Base-by-base conservation (phyloP, 2,888 invertebrate genomes). In the Phaedon cochleariae region DNA sequence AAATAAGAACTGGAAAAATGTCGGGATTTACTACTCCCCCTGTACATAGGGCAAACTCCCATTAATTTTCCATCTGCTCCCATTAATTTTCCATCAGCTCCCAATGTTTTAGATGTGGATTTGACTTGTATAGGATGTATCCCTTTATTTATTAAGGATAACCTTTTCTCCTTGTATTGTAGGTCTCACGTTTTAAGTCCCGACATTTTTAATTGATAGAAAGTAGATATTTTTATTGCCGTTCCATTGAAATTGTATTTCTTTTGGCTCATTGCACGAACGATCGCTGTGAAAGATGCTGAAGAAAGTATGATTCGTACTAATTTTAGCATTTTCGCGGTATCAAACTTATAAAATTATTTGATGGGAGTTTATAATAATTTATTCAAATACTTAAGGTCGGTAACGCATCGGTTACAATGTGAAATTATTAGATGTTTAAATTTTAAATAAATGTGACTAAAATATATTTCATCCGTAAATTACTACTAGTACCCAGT, bases 401-500 rank as follows among this genome's bases (percentile, higher is more conserved):
- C 62, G 37, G 73, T 73, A 76, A 78, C 76, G 76, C 73, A 79
- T 76, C 75, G 70, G 76, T 77, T 77, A 76, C 76, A 75, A 76
- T 81, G 79, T 80, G 79, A 80, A 79, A 80, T 79, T 76, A 79
- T 77, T 82, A 81, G 81, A 80, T 81, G 81, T 82, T 81, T 81
- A 81, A 81, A 82, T 81, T 81, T 81, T 76, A 82, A 82, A 81
- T 82, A 81, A 82, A 82, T 82, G 81, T 82, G 81, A 81, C 80
- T 80, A 79, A 78, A 79, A 71, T 71, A 71, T 71, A 75, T 71
- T 69, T 72, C 68, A 68, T 65, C 67, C 68, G 71, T 71, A 69
- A 73, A 71, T 75, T 65, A 66, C 69, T 70, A 71, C 59, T 73
- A 62, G 71, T 67, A 62, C 73, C 72, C 69, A 62, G 66, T 71